Evolutionary conservation across 2,797 vertebrate species (phyloP).

Genomic region (Acrossocheilus fasciatus): DNA sequence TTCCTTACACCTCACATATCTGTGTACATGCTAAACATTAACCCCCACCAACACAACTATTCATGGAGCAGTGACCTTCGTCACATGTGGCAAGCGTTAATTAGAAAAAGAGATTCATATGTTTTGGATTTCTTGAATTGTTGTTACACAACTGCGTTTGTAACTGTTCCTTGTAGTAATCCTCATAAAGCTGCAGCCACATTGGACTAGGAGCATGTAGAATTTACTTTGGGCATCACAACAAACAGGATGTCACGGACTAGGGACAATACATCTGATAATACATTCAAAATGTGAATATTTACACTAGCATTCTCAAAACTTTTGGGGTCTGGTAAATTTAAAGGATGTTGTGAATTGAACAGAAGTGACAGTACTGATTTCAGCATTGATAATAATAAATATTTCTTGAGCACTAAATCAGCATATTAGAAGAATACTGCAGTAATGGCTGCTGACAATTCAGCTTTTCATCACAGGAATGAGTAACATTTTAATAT

Average conservation of each 20-base stretch:
- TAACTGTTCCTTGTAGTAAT: neutral
- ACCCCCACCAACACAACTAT: constrained; percentile 1
- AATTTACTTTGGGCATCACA: neutral
- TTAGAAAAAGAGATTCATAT: neutral
- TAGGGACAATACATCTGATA: constrained; percentile 2
- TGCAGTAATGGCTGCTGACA: too few species aligned
- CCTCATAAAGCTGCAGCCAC: neutral
- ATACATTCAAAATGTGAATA: neutral
- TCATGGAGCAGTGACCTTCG: neutral
- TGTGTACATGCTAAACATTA: constrained; percentile 46
- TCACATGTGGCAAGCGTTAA: neutral
- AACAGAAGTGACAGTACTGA: neutral
- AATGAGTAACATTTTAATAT: too few species aligned
- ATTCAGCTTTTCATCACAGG: too few species aligned
- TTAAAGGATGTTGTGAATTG: neutral
- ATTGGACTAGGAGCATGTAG: neutral
- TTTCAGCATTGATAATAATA: neutral
- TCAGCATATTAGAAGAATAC: neutral
- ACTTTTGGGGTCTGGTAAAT: too few species aligned
- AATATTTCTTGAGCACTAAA: neutral
- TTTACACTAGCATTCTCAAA: neutral
- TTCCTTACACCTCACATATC: constrained; percentile 25
- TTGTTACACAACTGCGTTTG: neutral
- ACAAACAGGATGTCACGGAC: neutral
- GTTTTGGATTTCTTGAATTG: neutral